Evolutionary conservation across 1,140 invertebrate species (phyloP), one percentile per base, ranked within the genome.

Genomic region (Cydia splendana): DNA sequence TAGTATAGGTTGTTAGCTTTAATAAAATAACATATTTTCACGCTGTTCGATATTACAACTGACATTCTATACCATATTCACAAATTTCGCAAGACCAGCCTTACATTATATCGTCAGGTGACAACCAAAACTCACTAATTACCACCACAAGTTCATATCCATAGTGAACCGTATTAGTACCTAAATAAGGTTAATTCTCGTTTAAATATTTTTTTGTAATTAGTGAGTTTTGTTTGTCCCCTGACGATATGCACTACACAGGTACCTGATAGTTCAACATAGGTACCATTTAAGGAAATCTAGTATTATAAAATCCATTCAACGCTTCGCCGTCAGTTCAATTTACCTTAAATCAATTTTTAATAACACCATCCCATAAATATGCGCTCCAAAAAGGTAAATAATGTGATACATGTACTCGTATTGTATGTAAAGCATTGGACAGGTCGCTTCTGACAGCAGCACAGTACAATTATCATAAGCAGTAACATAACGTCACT

Each of bases 291-390:
- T 53, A 4, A 53, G 1, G 15, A n/a, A 53, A 53, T 53, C 15
- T 4, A n/a, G 4, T 53, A n/a, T 5, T 7, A 18, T 18, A 7
- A 12, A 18, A 18, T 53, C 51, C 4, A 53, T 6, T 53, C 18
- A 53, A 53, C 51, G 51, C 51, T 18, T n/a, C 51, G 51, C 51
- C 51, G 51, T 53, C 51, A 53, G 51, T 53, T 53, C n/a, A 53
- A 18, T 62, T 12, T 24, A 62, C 57, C 20, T 62, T 62, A 62
- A 62, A 62, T 24, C 20, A 62, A 62, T 2, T 10, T 62, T 24
- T 62, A 24, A 62, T 62, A 62, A 62, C 18, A 62, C 18, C 0
- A 62, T 2, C 6, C 18, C 53, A 20, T 62, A 62, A 62, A 62
- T 62, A 62, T 24, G 24, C 13, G n/a, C 53, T 20, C 18, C 53